A percentile compares a stretch with the other conserved stretches of the same genome.
These are phyloP conservation scores for Macrophya annulata DNA, from an alignment of 2,888 invertebrate species.

Conservation along the genomic window DNA sequence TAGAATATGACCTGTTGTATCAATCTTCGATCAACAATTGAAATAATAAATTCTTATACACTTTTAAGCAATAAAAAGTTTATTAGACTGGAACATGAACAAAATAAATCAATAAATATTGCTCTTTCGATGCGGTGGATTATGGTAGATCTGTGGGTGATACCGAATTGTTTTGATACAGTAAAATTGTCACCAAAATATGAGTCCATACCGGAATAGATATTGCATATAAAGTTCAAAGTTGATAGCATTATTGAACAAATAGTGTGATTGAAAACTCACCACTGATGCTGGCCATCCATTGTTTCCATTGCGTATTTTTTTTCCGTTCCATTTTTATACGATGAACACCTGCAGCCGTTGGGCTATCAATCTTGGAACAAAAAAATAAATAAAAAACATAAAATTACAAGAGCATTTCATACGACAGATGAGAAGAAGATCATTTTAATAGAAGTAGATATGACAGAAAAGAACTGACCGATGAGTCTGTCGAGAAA, in stretches of 20 bases:
- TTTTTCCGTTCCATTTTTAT: constrained; percentile 58
- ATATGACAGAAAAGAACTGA: background rate
- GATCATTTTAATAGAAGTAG: background rate
- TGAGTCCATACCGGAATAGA: background rate
- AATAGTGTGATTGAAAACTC: constrained; percentile 53
- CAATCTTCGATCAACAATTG: background rate
- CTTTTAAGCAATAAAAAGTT: background rate
- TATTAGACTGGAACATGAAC: background rate
- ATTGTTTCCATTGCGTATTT: constrained; percentile 75
- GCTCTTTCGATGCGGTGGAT: too few relatives aligned
- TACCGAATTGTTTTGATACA: background rate
- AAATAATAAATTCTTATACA: background rate
- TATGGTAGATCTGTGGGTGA: background rate
- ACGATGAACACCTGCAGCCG: constrained; percentile 9
- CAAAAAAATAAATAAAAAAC: background rate
- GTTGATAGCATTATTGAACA: constrained; percentile 23
- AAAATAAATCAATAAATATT: background rate
- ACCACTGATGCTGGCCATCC: constrained; percentile 77
- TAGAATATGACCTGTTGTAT: background rate
- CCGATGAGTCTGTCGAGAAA: background rate
- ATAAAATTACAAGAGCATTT: background rate
- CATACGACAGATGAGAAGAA: constrained; percentile 1
- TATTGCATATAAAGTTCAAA: constrained; percentile 12
- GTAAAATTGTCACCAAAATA: background rate
- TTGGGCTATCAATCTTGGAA: constrained; percentile 3